phyloP scores from a whole-genome alignment of 2,888 invertebrate species.

The Leptura quadrifasciata region DNA sequence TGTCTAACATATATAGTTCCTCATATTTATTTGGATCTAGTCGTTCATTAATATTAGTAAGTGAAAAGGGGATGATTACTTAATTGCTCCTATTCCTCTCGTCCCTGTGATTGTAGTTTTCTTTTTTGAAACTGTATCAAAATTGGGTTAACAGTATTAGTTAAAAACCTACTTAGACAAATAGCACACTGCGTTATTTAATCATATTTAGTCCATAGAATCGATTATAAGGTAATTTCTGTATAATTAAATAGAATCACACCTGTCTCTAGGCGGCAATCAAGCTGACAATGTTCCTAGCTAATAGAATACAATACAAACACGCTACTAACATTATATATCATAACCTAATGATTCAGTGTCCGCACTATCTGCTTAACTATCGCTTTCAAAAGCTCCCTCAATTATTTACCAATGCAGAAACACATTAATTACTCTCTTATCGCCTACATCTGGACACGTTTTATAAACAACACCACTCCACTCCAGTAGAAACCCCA shows the following conservation, averaged over 20 bases:
- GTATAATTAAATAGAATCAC: conserved; percentile 65
- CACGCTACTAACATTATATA: conserved; percentile 66
- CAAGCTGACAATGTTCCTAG: conserved; percentile 66
- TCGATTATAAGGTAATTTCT: conserved; percentile 41
- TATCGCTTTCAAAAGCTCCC: conserved; percentile 69
- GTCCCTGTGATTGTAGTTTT: neutral
- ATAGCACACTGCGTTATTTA: conserved; percentile 10
- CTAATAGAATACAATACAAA: conserved; percentile 70
- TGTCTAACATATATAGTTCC: no score
- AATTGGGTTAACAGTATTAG: neutral
- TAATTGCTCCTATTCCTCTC: no score
- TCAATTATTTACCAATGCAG: conserved; percentile 70
- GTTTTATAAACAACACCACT: conserved; percentile 61
- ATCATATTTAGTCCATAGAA: conserved; percentile 26
- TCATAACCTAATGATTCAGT: conserved; percentile 71
- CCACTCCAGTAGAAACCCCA: conserved; percentile 55
- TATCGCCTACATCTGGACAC: conserved; percentile 64
- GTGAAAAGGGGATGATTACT: no score
- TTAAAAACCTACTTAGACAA: neutral
- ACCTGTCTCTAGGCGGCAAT: conserved; percentile 69
- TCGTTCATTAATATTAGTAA: no score
- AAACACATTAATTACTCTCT: conserved; percentile 69
- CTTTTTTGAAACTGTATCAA: neutral
- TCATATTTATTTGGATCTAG: no score
- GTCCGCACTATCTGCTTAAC: conserved; percentile 67